phyloP scores from a whole-genome alignment of 2,113 vertebrate species.

The Zosterops hypoxanthus region DNA sequence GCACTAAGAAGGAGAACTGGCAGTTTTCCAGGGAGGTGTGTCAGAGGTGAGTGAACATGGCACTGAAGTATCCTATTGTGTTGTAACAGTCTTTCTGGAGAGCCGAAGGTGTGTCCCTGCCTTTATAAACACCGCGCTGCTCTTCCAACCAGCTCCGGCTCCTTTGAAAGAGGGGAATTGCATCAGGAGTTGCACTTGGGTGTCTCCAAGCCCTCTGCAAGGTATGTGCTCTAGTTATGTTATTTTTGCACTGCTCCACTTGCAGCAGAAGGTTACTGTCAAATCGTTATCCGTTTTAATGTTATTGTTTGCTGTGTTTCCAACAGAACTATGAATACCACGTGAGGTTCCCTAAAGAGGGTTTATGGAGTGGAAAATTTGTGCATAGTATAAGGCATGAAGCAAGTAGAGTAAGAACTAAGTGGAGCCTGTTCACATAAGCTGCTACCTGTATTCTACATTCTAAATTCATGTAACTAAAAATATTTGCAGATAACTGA shows the following conservation, averaged over 20 bases:
- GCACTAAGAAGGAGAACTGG: constrained; percentile 3
- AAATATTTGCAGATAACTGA: background rate
- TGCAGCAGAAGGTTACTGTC: background rate
- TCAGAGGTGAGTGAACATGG: background rate
- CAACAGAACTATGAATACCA: background rate
- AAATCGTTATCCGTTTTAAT: background rate
- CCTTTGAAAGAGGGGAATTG: background rate
- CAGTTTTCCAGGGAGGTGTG: constrained; percentile 63
- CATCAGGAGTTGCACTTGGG: background rate
- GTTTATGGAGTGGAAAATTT: background rate
- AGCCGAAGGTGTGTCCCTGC: constrained; percentile 75
- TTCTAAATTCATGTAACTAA: background rate
- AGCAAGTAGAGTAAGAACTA: background rate
- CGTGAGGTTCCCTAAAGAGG: background rate
- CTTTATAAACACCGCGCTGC: constrained; percentile 65
- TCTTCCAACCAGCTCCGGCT: background rate
- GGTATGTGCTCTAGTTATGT: constrained; percentile 21
- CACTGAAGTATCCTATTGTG: constrained; percentile 38
- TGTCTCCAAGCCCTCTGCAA: background rate
- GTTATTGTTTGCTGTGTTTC: background rate
- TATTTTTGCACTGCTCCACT: background rate
- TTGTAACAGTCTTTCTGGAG: constrained; percentile 46
- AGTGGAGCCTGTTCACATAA: background rate
- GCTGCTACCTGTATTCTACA: background rate
- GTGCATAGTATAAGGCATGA: background rate